Percentiles rank a stretch among this genome's conserved stretches.
Evolutionary conservation across 2,113 vertebrate species (phyloP).

Genomic region (Marmota monax): DNA sequence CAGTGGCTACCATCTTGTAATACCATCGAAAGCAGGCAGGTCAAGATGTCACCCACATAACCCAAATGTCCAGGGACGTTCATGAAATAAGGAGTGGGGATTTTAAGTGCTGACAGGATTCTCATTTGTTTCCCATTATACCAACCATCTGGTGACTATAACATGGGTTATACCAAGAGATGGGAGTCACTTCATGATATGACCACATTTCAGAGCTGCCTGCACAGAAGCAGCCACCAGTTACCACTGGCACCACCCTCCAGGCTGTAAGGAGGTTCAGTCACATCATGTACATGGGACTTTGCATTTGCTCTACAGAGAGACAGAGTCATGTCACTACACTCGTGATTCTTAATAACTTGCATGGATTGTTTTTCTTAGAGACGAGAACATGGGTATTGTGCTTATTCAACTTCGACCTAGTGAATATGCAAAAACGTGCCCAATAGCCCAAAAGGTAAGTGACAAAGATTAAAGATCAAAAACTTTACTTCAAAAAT

Average conservation of each 20-base stretch:
- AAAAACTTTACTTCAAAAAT: neutral
- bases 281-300: neutral
- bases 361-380: constrained; percentile 48
- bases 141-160: neutral
- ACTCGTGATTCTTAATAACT: neutral
- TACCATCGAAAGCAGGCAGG: neutral
- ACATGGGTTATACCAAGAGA: neutral
- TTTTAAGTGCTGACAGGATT: neutral
- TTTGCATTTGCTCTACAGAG: neutral
- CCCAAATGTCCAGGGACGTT: neutral
- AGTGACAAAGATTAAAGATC: neutral
- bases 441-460: constrained; percentile 40
- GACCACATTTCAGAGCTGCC: neutral
- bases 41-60: neutral
- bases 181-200: neutral
- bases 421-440: constrained; percentile 50
- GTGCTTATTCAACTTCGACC: neutral
- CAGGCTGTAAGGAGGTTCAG: too few relatives aligned
- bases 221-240: neutral
- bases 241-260: too few relatives aligned
- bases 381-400: constrained; percentile 20
- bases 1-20: neutral
- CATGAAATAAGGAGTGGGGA: neutral
- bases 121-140: neutral
- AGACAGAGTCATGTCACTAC: neutral